Evolutionary conservation across 2,113 vertebrate genomes (phyloP).

Genomic region (Serranochromis macrocephalus): DNA sequence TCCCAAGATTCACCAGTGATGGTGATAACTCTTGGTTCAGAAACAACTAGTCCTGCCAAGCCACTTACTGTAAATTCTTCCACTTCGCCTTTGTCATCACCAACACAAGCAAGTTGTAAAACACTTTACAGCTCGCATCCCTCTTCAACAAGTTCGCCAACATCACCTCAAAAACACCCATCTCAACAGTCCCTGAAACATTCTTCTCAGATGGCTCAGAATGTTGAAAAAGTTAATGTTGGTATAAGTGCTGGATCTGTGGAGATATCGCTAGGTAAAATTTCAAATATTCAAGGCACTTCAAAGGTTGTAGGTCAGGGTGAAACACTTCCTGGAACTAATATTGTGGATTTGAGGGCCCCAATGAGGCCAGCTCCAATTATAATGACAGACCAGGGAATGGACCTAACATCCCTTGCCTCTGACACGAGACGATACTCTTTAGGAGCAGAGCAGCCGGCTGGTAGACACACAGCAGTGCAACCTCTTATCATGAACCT

Average conservation of each 20-base stretch:
- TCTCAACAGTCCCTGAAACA: conserved; percentile 61
- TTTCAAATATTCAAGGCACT: conserved; percentile 82
- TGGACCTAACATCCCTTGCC: conserved; percentile 95
- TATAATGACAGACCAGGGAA: conserved; percentile 96
- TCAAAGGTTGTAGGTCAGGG: conserved; percentile 79
- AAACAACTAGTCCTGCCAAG: conserved; percentile 79
- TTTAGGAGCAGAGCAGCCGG: conserved; percentile 79
- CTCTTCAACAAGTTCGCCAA: conserved; percentile 60
- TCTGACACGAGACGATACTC: conserved; percentile 88
- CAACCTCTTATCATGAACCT: conserved; percentile 95
- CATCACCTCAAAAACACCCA: conserved; percentile 68
- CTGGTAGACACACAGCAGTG: conserved; percentile 82
- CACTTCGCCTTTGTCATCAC: conserved; percentile 84
- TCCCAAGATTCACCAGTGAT: conserved; percentile 86
- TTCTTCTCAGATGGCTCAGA: conserved; percentile 68
- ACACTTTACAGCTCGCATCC: conserved; percentile 73
- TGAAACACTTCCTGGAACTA: conserved; percentile 71
- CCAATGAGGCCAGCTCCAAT: conserved; percentile 85
- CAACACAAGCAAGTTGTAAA: conserved; percentile 76
- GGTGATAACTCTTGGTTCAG: conserved; percentile 83
- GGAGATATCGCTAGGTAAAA: conserved; percentile 87
- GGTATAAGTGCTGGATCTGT: conserved; percentile 71
- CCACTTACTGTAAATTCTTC: conserved; percentile 79
- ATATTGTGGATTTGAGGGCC: conserved; percentile 85
- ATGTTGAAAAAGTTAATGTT: conserved; percentile 68